These are phyloP conservation scores for Phanerotoma sp. DNA, from an alignment of 2,888 invertebrate genomes.

Conservation along the genomic window DNA sequence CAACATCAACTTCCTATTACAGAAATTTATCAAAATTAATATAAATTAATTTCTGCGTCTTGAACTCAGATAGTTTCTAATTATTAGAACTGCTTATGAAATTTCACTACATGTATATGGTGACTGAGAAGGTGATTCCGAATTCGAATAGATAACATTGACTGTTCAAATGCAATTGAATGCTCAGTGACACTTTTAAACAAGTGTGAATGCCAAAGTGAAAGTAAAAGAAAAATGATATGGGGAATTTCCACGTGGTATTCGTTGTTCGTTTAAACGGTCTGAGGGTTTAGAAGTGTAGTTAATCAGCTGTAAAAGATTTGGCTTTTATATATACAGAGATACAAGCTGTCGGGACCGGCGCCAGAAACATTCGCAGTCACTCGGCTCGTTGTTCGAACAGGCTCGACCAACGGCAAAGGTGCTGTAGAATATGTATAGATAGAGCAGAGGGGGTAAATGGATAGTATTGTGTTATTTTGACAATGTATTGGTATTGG, in stretches of 20 bases:
- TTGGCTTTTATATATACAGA: constrained; percentile 53
- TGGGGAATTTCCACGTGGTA: neutral
- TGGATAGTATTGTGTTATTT: neutral
- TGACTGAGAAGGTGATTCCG: no score
- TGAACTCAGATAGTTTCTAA: no score
- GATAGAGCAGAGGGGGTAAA: constrained; percentile 12
- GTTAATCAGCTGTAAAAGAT: constrained; percentile 50
- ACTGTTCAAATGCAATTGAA: no score
- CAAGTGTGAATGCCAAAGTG: no score
- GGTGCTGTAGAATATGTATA: constrained; percentile 23
- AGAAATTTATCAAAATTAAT: no score
- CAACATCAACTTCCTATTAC: no score
- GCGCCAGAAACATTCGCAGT: constrained; percentile 24
- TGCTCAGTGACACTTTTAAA: no score
- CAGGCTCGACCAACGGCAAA: constrained; percentile 28
- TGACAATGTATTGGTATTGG: neutral
- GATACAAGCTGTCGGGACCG: constrained; percentile 34
- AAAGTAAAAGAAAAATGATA: no score
- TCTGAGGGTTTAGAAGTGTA: constrained; percentile 35
- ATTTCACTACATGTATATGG: no score
- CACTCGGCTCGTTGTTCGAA: constrained; percentile 27
- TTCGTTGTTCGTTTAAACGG: neutral
- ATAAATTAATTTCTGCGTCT: no score
- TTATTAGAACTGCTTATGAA: no score
- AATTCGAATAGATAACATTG: no score